Evolutionary conservation across 1,140 invertebrate genomes (phyloP), one percentile per base, ranked within the genome.

Genomic region (Trichonephila clavata): DNA sequence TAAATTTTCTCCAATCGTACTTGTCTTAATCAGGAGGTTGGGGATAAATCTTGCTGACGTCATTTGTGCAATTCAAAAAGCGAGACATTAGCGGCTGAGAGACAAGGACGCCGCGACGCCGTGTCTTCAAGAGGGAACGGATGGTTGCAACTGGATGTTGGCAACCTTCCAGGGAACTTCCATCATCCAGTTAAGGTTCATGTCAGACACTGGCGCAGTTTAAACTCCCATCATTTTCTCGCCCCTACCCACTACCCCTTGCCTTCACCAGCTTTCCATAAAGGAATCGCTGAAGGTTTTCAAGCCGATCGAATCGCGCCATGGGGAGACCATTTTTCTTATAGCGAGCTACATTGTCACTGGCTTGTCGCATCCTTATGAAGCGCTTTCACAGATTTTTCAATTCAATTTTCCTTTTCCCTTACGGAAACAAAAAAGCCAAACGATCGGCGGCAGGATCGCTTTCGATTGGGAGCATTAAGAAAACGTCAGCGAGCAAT

Each of bases 211-310:
- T 93, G 57, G 92, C 92, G 92, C 92, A 93, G 92, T 93, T 93
- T 93, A 93, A 93, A 93, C 92, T 93, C 92, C 92, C 92, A 93
- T 93, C 92, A 93, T 93, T 93, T 93, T 93, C 92, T 77, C 84
- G 83, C 89, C 77, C 90, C 68, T 63, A 24, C 63, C 89, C n/a
- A 21, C 63, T 24, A 20, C 71, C 21, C 27, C 43, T 18, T 21
- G 68, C 71, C 71, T 90, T 92, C 81, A 86, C 60, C 90, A 92
- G 90, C 90, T 91, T 83, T 91, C 90, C 60, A 91, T 86, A 92
- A 92, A 86, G 83, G 91, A 86, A 92, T 92, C 65, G 91, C 61
- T 87, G 92, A 93, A 93, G 92, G 92, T 93, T 93, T 93, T 88
- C 92, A 24, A 80, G 68, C 84, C 92, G 92, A 93, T 93, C 92